Base-by-base conservation (phyloP, 2,888 invertebrate genomes). In the Metopia argyrocephala region DNA sequence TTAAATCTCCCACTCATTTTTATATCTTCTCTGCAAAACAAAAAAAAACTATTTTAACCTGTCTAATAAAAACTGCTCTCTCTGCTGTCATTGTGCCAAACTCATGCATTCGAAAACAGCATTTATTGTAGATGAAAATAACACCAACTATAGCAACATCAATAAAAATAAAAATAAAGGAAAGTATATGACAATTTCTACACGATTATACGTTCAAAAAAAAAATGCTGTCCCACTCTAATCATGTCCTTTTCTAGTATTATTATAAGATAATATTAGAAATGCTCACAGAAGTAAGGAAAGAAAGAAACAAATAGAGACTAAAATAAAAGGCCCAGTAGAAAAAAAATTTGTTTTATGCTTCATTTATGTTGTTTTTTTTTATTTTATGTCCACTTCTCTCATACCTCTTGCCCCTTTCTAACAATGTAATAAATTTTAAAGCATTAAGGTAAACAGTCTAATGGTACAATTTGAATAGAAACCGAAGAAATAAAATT, bases 381-480 rank as follows among this genome's bases (percentile, higher is more conserved):
- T 65, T 71, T 2, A 2, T 45, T 46, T 25, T n/a, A 46, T 25
- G 7, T 25, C 45, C 15, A 3, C 9, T 25, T 25, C 25, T n/a
- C 46, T 9, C 1, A 12, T 2, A 2, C 31, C 15, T 15, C 12
- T 38, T 2, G 3, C 38, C 38, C 38, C 15, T 38, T 38, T 38
- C 15, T 38, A 3, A 0, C 38, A 38, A 21, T 71, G 50, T 64
- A 64, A 70, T 69, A 79, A 75, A 76, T 70, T 66, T 79, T 48
- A 50, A 48, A 81, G 61, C 73, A 74, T 81, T 81, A 81, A 81
- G 81, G 81, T 81, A 81, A 78, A 81, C 81, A 81, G 74, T 76
- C 66, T 50, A 54, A 48, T 71, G 23, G 27, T 59, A 57, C 59
- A 70, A 70, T 78, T 81, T 69, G 69, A 70, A 78, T 73, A 15